These are phyloP conservation scores for Cotesia vestalis DNA, from an alignment of 1,140 invertebrate species.

Conservation along the genomic window DNA sequence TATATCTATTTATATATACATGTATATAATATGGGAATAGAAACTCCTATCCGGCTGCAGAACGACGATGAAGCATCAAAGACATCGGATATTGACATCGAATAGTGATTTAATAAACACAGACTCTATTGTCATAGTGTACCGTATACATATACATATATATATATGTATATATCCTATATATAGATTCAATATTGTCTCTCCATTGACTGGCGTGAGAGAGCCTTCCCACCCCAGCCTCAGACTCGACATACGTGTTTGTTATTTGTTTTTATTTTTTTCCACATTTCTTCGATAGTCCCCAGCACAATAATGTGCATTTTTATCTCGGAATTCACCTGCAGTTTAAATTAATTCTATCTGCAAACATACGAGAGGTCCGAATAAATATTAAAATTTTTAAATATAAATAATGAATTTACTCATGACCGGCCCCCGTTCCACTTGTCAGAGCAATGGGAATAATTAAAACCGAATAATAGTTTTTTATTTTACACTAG, in stretches of 20 bases:
- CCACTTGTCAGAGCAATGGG: too few species aligned
- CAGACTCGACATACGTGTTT: too few species aligned
- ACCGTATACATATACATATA: too few species aligned
- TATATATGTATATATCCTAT: background rate
- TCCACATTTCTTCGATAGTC: background rate
- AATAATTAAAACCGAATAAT: too few species aligned
- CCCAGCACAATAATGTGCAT: too few species aligned
- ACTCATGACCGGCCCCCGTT: too few species aligned
- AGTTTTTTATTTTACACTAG: too few species aligned
- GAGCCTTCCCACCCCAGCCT: background rate
- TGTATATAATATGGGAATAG: background rate
- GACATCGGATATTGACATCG: slow-evolving; percentile 5
- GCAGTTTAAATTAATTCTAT: too few species aligned
- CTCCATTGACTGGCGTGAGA: slow-evolving; percentile 4
- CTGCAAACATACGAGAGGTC: too few species aligned
- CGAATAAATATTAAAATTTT: too few species aligned
- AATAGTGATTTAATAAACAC: slow-evolving; percentile 3
- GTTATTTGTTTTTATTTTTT: background rate
- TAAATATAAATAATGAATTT: too few species aligned
- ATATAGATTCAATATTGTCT: slow-evolving; percentile 21
- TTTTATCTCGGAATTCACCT: too few species aligned
- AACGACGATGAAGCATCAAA: background rate
- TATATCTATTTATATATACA: background rate
- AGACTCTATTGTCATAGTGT: slow-evolving; percentile 9
- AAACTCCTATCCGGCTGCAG: background rate